A percentile compares a stretch with the other conserved stretches of the same genome.
Evolutionary conservation across 2,113 vertebrate species (phyloP).

Genomic region (Caranx ignobilis): DNA sequence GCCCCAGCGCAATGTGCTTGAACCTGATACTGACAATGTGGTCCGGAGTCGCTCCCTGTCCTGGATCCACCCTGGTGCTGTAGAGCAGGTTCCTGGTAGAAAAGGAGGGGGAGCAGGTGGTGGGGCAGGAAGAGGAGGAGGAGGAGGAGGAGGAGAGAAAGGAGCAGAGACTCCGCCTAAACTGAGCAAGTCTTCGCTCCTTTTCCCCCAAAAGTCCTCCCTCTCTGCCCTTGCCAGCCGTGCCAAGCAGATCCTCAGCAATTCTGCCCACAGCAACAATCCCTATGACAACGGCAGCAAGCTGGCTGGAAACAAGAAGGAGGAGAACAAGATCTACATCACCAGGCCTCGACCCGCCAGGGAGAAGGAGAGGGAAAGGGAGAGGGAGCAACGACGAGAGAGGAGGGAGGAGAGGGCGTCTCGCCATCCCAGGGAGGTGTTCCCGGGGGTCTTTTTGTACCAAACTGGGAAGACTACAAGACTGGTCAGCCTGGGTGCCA

Average conservation of each 20-base stretch:
- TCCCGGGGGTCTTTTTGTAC: slow-evolving; percentile 89
- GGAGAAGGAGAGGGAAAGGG: slow-evolving; percentile 75
- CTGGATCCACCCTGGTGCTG: slow-evolving; percentile 83
- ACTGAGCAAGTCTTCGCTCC: slow-evolving; percentile 70
- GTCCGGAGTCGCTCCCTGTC: slow-evolving; percentile 80
- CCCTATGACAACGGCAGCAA: slow-evolving; percentile 47
- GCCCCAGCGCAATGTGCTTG: slow-evolving; percentile 13
- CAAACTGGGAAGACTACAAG: slow-evolving; percentile 85
- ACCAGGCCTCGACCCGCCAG: slow-evolving; percentile 88
- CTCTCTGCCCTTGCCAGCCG: slow-evolving; percentile 83
- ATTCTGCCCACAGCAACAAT: slow-evolving; percentile 77
- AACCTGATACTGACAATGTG: slow-evolving; percentile 25
- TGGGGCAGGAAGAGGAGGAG: slow-evolving; percentile 14
- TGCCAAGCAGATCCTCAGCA: slow-evolving; percentile 83
- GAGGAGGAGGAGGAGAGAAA: slow-evolving; percentile 41
- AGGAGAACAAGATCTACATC: slow-evolving; percentile 91
- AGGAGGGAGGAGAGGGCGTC: slow-evolving; percentile 69
- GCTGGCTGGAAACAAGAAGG: slow-evolving; percentile 60
- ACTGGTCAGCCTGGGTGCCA: slow-evolving; percentile 84
- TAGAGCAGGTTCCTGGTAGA: slow-evolving; percentile 50
- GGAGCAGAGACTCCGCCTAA: slow-evolving; percentile 71
- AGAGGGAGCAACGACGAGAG: slow-evolving; percentile 73
- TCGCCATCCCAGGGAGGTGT: slow-evolving; percentile 82
- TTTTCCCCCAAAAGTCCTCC: slow-evolving; percentile 82
- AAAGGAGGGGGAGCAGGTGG: slow-evolving; percentile 41